phyloP scores from a whole-genome alignment of 1,140 invertebrate genomes.

The Magallana gigas region DNA sequence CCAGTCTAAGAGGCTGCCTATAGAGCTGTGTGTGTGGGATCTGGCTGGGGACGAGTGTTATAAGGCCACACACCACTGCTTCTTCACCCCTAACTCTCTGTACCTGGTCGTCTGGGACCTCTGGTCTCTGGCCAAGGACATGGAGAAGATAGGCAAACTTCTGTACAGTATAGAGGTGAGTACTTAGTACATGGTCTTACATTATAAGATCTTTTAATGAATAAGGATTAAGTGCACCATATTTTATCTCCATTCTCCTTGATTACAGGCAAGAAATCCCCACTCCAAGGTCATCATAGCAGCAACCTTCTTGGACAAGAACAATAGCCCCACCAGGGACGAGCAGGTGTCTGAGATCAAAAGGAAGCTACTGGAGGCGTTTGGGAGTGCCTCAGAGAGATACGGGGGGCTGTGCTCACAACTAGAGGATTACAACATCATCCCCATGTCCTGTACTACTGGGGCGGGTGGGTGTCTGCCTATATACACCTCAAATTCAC shows the following conservation, averaged over 20 bases:
- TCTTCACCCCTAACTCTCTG: conserved; percentile 68
- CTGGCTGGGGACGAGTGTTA: conserved; percentile 67
- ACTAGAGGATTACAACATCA: conserved; percentile 38
- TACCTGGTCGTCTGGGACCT: conserved; percentile 74
- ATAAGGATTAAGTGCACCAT: no score
- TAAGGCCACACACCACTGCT: conserved; percentile 68
- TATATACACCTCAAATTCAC: neutral
- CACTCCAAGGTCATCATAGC: conserved; percentile 69
- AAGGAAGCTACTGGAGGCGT: conserved; percentile 40
- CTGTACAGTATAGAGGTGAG: conserved; percentile 73
- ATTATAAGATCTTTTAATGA: no score
- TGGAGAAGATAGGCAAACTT: conserved; percentile 66
- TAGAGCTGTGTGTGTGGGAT: conserved; percentile 72
- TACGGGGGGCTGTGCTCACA: conserved; percentile 33
- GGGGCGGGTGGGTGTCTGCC: conserved; percentile 53
- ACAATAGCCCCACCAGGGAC: conserved; percentile 21
- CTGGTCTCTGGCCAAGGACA: conserved; percentile 67
- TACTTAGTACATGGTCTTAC: no score
- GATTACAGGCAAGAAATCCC: conserved; percentile 67
- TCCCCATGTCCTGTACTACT: conserved; percentile 65
- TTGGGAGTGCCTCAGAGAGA: conserved; percentile 43
- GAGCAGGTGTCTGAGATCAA: conserved; percentile 41
- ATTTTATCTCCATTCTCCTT: no score
- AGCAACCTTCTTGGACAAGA: conserved; percentile 70
- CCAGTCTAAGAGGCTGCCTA: conserved; percentile 29